Percentiles rank a stretch among this genome's conserved stretches.
phyloP scores from a whole-genome alignment of 2,797 vertebrate species.

The Hapalemur alaotrensis region DNA sequence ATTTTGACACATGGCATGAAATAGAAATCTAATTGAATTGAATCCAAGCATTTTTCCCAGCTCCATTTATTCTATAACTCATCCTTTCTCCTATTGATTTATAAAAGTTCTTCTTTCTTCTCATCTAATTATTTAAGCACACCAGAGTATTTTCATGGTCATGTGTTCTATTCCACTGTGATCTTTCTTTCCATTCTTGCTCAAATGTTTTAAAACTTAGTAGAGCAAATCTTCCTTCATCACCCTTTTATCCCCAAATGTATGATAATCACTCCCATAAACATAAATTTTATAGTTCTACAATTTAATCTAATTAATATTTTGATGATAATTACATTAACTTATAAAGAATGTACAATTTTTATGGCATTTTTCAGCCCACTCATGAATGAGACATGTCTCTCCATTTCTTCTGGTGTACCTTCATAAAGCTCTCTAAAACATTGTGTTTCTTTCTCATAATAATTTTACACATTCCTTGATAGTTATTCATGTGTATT shows the following conservation, averaged over 20 bases:
- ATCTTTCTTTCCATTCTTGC: neutral
- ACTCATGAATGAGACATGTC: neutral
- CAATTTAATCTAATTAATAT: neutral
- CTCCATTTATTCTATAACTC: neutral
- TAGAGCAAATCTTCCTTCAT: neutral
- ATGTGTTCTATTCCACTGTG: neutral
- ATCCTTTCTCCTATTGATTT: neutral
- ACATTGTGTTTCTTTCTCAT: neutral
- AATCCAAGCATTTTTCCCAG: neutral
- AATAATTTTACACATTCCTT: neutral
- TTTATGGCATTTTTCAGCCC: neutral
- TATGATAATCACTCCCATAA: neutral
- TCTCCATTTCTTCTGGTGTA: neutral
- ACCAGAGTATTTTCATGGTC: neutral
- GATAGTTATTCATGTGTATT: neutral
- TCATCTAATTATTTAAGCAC: neutral
- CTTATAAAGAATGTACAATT: neutral
- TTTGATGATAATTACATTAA: neutral
- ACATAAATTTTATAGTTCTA: neutral
- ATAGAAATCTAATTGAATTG: neutral
- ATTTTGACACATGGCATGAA: conserved; percentile 10
- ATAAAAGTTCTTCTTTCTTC: neutral
- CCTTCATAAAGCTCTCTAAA: neutral
- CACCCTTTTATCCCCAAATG: neutral
- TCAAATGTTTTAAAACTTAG: neutral